Base-by-base conservation (phyloP, 2,113 vertebrate species). In the Myotis lucifugus region DNA sequence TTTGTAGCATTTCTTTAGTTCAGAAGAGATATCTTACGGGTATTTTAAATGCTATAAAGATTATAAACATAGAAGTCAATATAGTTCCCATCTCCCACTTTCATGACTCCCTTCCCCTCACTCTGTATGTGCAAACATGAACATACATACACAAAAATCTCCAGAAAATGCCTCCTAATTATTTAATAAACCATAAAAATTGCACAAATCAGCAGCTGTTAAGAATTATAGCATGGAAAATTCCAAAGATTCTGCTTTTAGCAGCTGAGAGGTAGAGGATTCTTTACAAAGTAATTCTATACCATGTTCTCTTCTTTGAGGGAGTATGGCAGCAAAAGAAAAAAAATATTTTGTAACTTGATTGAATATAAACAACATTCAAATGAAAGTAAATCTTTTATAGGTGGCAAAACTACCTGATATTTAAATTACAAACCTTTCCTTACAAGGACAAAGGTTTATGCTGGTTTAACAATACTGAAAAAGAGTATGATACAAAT, bases 161-260 rank as follows among this genome's bases (percentile, higher is more conserved):
- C 77, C 88, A 96, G 64, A 93, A 96, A 95, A 94, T 86, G 48
- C 82, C 92, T 97, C 95, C 88, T 69, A 94, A 93, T 89, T 91
- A 95, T 96, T 97, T 97, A 95, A 97, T 95, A 96, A 96, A 93
- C 82, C 77, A 95, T 94, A 93, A 94, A 97, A 97, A 74, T 50
- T 14, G 8, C 93, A 96, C 84, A 94, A 91, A 93, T 97, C 21
- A 93, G 95, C 76, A 97, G 84, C 56, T 50, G 13, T 90, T 91
- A 93, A 83, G 81, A 93, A 92, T 15, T 85, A 8, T 37, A 96
- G 89, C 64, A 91, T 18, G 66, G 48, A 93, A 96, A 97, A 96
- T 76, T 69, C 82, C 90, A 93, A 93, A 95, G 17, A 21, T 90
- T 27, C 85, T 94, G 93, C 87, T 95, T 82, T 94, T 88, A 96